Conservation (phyloP, 2,888 invertebrate species). For the Calliopum simillimum region DNA sequence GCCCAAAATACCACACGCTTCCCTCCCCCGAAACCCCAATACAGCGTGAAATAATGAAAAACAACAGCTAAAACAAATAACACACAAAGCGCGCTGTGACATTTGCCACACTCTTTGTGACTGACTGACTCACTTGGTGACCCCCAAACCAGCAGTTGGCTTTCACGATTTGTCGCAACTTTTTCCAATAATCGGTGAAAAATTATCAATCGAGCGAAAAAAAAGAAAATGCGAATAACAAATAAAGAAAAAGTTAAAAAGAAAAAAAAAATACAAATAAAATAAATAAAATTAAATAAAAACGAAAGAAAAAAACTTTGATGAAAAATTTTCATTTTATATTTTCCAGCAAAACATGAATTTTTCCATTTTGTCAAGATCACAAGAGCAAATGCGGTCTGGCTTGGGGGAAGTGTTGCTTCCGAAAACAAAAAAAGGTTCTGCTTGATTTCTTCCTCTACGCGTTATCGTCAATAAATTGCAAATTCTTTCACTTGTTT, state of each 20-base stretch:
- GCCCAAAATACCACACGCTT: background rate
- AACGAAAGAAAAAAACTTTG: background rate
- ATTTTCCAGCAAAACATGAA: conserved; percentile 7
- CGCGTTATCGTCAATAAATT: conserved; percentile 12
- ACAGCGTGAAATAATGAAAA: too few relatives aligned
- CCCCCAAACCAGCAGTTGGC: background rate
- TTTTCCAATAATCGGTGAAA: conserved; percentile 4
- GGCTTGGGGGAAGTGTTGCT: background rate
- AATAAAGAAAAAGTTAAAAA: background rate
- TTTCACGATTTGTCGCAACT: conserved; percentile 17
- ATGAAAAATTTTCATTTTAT: conserved; percentile 11
- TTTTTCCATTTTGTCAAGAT: conserved; percentile 9
- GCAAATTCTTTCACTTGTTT: conserved; percentile 9
- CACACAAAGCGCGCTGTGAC: conserved; percentile 43
- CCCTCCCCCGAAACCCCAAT: too few relatives aligned
- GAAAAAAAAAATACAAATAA: too few relatives aligned
- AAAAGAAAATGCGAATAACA: conserved; percentile 5
- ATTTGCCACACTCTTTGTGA: conserved; percentile 37
- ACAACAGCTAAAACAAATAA: too few relatives aligned
- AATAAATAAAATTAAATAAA: conserved; percentile 10
- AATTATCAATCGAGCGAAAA: conserved; percentile 24
- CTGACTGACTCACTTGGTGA: conserved; percentile 5
- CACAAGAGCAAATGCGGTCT: background rate
- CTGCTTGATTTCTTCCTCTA: background rate
- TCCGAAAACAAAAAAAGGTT: background rate